Evolutionary conservation across 2,888 invertebrate genomes (phyloP), one percentile per base, ranked within the genome.

Genomic region (Aromia moschata): DNA sequence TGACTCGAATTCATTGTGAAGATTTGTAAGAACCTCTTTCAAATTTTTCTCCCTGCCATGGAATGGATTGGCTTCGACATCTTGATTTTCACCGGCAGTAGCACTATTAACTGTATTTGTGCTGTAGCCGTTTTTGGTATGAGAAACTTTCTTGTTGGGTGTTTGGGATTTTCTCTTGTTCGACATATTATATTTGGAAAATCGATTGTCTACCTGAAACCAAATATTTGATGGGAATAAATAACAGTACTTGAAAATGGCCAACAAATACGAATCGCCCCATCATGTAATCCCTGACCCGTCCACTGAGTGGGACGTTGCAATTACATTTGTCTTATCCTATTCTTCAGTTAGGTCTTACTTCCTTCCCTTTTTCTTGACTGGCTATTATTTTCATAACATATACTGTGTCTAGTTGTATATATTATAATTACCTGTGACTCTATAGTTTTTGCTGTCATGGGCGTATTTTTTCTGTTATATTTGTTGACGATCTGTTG

Each of bases 1-100:
- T 1, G 53, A 14, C 17, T 77, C 75, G 62, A 81, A 81, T 49
- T 81, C 81, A 38, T 78, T 72, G 57, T 81, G 80, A 7, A 81
- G 66, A 60, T 80, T 80, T 2, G 70, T 71, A 4, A 81, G 69
- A 2, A 81, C 78, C 15, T 76, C 76, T 64, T 79, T 80, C 25
- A 81, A 61, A 49, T 73, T 77, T 52, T 72, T 76, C 52, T 80
- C 79, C 57, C 75, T 76, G 38, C 67, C 68, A 17, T 67, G 63
- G 1, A 70, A 40, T 1, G 65, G 57, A 20, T 58, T 54, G 4
- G 54, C 56, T 4, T 52, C 47, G 5, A 47, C 17, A 11, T 43
- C 18, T 17, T 20, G 52, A 14, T 11, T 20, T 25, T 14, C 38
- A 16, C 15, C n/a, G n/a, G n/a, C 33, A n/a, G 33, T 14, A 2